Conservation (phyloP, 2,888 invertebrate genomes). For the Orchesellides sinensis region DNA sequence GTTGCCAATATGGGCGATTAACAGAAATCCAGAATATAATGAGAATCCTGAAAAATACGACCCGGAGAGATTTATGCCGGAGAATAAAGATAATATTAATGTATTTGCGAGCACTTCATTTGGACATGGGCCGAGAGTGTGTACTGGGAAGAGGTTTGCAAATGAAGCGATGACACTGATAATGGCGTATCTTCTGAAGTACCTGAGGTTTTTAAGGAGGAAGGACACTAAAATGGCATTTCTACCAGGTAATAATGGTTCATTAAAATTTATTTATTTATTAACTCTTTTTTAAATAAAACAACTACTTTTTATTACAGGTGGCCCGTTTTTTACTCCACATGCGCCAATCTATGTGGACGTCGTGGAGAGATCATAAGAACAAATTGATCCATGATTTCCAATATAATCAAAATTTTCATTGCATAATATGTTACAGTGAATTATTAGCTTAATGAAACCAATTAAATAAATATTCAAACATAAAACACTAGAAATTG, state of each 20-base stretch:
- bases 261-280: too few relatives aligned
- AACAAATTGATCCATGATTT: too few relatives aligned
- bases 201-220: slow-evolving; percentile 42
- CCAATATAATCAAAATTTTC: too few relatives aligned
- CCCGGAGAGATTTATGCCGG: slow-evolving; percentile 70
- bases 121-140: slow-evolving; percentile 63
- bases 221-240: slow-evolving; percentile 31
- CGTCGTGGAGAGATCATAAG: not conserved
- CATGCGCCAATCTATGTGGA: slow-evolving; percentile 47
- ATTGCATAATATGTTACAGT: too few relatives aligned
- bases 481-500: too few relatives aligned
- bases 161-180: slow-evolving; percentile 46
- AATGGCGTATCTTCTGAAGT: slow-evolving; percentile 14
- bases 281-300: too few relatives aligned
- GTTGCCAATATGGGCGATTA: slow-evolving; percentile 66
- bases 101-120: slow-evolving; percentile 53
- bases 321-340: slow-evolving; percentile 38
- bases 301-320: too few relatives aligned
- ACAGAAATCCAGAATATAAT: slow-evolving; percentile 64
- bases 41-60: slow-evolving; percentile 63
- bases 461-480: too few relatives aligned
- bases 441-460: too few relatives aligned
- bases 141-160: slow-evolving; percentile 54
- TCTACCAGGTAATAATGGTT: too few relatives aligned
- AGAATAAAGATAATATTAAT: slow-evolving; percentile 68